phyloP scores from a whole-genome alignment of 2,797 vertebrate genomes.

The Chaetodon trifasciatus region DNA sequence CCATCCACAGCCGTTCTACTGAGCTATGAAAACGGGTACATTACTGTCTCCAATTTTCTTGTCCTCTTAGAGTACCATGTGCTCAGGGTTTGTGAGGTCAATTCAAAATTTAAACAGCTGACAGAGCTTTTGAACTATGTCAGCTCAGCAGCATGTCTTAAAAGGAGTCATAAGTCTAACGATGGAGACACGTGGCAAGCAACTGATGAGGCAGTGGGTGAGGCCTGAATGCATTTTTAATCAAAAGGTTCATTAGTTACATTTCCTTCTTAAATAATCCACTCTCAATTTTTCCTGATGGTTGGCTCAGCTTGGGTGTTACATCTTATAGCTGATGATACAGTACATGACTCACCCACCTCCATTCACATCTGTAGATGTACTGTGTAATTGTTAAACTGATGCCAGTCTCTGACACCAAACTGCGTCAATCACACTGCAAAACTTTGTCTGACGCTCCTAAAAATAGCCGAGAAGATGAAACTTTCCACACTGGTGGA shows the following conservation, averaged over 20 bases:
- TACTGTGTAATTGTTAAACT: background rate
- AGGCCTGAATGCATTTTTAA: conserved; percentile 54
- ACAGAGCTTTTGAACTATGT: conserved; percentile 28
- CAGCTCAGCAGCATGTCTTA: conserved; percentile 24
- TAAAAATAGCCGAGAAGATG: conserved; percentile 4
- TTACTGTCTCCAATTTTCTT: background rate
- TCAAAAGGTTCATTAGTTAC: conserved; percentile 50
- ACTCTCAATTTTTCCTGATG: conserved; percentile 4
- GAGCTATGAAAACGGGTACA: background rate
- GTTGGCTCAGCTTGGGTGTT: conserved; percentile 13
- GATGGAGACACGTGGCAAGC: conserved; percentile 3
- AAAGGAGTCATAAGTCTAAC: conserved; percentile 17
- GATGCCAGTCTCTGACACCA: background rate
- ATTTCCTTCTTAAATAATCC: conserved; percentile 47
- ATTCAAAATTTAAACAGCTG: conserved; percentile 28
- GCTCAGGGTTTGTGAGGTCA: background rate
- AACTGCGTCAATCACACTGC: background rate
- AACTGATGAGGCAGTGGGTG: conserved; percentile 37
- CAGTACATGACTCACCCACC: background rate
- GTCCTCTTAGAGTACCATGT: background rate
- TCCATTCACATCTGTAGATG: conserved; percentile 7
- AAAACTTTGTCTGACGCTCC: background rate
- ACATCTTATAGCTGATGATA: conserved; percentile 6
- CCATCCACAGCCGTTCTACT: conserved; percentile 12
- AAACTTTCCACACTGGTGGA: conserved; percentile 7